A percentile compares a stretch with the other conserved stretches of the same genome.
Conservation (phyloP, 1,140 invertebrate species). For the Hylaeus volcanicus region DNA sequence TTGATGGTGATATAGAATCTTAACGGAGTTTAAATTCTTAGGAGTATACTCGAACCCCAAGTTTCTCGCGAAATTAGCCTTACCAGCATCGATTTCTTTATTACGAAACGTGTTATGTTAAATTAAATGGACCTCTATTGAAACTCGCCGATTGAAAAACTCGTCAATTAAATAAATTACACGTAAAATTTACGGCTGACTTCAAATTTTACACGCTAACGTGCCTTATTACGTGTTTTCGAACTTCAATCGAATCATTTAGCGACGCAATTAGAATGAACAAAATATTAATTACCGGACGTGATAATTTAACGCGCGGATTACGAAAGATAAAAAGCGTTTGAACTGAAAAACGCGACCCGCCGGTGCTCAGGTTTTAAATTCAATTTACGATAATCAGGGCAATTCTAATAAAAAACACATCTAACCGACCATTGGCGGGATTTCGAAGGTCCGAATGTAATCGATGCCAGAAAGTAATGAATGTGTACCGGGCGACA, state of each 20-base stretch:
- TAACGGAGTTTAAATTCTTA: constrained; percentile 7
- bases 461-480: constrained; percentile 28
- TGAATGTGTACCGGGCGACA: not conserved
- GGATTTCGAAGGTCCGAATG: not conserved
- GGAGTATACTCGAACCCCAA: not conserved
- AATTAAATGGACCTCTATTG: not conserved
- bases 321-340: not conserved
- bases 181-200: not conserved
- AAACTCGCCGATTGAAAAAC: too few relatives aligned
- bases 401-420: not conserved
- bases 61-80: not conserved
- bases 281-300: not conserved
- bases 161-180: not conserved
- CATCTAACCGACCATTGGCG: not conserved
- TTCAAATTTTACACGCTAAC: not conserved
- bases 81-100: not conserved
- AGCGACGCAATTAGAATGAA: not conserved
- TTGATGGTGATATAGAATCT: constrained; percentile 26
- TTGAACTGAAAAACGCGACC: not conserved
- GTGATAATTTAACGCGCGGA: not conserved
- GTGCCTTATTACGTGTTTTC: not conserved
- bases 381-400: not conserved
- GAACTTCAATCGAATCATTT: not conserved
- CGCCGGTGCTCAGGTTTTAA: not conserved
- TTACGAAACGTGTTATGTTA: not conserved